Base-by-base conservation (phyloP, 2,113 vertebrate genomes). In the Grallaria varia region DNA sequence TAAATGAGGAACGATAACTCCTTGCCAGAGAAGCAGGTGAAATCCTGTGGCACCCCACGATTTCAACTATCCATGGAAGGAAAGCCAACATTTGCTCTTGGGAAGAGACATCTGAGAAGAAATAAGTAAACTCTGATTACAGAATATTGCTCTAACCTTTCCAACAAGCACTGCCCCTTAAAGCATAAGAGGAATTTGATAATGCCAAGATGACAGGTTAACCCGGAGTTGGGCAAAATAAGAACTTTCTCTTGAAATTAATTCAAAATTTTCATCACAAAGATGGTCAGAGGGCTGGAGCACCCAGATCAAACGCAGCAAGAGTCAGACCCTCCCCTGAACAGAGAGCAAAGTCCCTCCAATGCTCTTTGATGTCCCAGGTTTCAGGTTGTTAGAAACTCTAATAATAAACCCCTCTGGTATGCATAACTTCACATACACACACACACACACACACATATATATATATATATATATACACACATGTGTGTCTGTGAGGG, bases 41-140 rank as follows among this genome's bases (percentile, higher is more conserved):
- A 28, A 31, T 12, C 30, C 42, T 9, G 6, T 25, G 60, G 42
- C 30, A 50, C 19, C 23, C 23, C 2, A 3, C 1, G 1, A 35
- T 30, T 49, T 16, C 1, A 0, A 3, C 20, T 60, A 10, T 30
- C 20, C 1, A 0, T 0, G 4, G 44, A 13, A 13, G 18, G 14
- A 37, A 27, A 8, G 2, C 42, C 71, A 31, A 15, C 13, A 40
- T 37, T 33, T 15, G 0, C 15, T 49, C 47, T 39, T 14, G 23
- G n/a, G 49, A 50, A 22, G 8, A 37, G 31, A 19, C 6, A 4
- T 47, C 35, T 49, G 47, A 35, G 64, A n/a, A 67, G 47, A 42
- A 56, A 62, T 33, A 33, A 44, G 8, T 23, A 40, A 35, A 52
- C 10, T 49, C 37, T 23, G 23, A 22, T n/a, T 33, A 67, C 27